Evolutionary conservation across 2,113 vertebrate species (phyloP).

Genomic region (Rhinopomastus cyanomelas): DNA sequence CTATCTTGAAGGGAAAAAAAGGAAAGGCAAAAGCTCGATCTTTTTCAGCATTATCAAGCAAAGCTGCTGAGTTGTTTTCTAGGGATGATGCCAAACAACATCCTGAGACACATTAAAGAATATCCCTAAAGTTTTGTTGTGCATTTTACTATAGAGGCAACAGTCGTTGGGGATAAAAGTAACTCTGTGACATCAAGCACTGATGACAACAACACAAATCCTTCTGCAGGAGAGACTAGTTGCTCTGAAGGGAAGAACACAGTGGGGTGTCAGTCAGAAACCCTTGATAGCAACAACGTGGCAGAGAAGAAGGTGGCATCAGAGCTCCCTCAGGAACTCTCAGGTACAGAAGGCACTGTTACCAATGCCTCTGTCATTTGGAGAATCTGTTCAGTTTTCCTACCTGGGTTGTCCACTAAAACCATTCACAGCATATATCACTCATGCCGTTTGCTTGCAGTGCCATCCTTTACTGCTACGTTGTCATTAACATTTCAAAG

Average conservation of each 20-base stretch:
- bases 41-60: not conserved
- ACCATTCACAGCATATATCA: slow-evolving; percentile 28
- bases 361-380: slow-evolving; percentile 77
- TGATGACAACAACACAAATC: slow-evolving; percentile 77
- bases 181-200: slow-evolving; percentile 75
- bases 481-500: slow-evolving; percentile 73
- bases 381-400: slow-evolving; percentile 63
- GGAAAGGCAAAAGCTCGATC: fast-evolving
- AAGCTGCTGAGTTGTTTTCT: slow-evolving; percentile 46
- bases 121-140: slow-evolving; percentile 80
- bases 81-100: slow-evolving; percentile 35
- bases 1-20: not conserved
- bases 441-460: slow-evolving; percentile 72
- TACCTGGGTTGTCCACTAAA: slow-evolving; percentile 65
- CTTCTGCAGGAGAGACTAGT: slow-evolving; percentile 79
- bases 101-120: slow-evolving; percentile 58
- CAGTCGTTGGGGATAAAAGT: slow-evolving; percentile 82
- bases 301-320: slow-evolving; percentile 79
- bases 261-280: slow-evolving; percentile 73
- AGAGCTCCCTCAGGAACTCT: slow-evolving; percentile 76
- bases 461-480: slow-evolving; percentile 71
- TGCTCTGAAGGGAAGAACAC: slow-evolving; percentile 83
- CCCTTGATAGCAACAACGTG: slow-evolving; percentile 75
- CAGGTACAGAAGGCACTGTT: slow-evolving; percentile 84
- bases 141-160: slow-evolving; percentile 80